Base-by-base conservation (phyloP, 2,888 invertebrate species). In the Eremobia ochroleuca region DNA sequence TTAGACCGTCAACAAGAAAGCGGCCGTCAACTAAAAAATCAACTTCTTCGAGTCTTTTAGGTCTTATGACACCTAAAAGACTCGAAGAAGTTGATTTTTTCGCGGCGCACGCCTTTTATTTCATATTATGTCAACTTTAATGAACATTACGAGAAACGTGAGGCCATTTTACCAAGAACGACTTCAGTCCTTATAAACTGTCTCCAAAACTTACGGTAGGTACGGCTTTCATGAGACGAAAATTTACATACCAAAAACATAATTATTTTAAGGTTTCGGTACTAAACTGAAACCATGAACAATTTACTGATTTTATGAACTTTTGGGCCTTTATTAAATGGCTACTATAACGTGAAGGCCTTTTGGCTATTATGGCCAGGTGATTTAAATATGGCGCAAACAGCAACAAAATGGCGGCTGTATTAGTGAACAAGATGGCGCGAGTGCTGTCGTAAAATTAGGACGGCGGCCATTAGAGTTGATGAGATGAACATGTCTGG, bases 341-440 rank as follows among this genome's bases (percentile, higher is more conserved):
- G 73, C 58, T 76, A 72, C 58, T 59, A 71, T 86, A 66, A 86
- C 52, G 80, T 40, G 65, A 65, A 79, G 75, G 75, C 46, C 65
- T 70, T 77, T 73, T 3, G 34, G 70, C 61, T 73, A 64, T 87
- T 82, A 86, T 55, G 82, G 61, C 76, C 69, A 73, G 78, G 87
- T 82, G 79, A 86, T 87, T 87, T 85, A 79, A 85, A 87, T 79
- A 85, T 74, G 73, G 79, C 77, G 76, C 67, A 77, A 84, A 86
- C 71, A 86, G 37, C 74, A 68, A 82, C 83, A 82, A 82, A 84
- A 84, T 85, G 86, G 79, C 62, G 31, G 66, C 62, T 61, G 52
- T 83, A 83, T 85, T 85, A 76, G 75, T 52, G 74, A 66, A 66
- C 82, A 85, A 77, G 82, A 85, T 81, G 82, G 81, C 81, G 73